Base-by-base conservation (phyloP, 2,113 vertebrate genomes). In the Hippocampus zosterae region DNA sequence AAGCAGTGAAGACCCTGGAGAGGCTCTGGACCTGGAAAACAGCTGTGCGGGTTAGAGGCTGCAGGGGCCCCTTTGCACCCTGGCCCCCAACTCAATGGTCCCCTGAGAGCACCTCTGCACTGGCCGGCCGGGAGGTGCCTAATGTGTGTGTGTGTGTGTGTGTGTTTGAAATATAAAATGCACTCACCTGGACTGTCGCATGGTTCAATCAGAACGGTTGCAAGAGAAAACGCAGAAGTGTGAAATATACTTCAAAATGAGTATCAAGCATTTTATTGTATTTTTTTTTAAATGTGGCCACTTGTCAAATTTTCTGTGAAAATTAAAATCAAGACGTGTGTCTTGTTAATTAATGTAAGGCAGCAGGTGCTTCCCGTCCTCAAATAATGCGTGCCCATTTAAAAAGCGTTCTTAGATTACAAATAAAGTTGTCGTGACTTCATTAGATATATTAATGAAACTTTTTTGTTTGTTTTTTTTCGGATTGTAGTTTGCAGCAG, bases 1-100 rank as follows among this genome's bases (percentile, higher is more conserved):
- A 83, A 89, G 33, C 89, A 74, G 77, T 71, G 85, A 84, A 85
- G 82, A 81, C 84, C 89, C 89, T 90, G 88, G 81, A 85, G 82
- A 89, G 85, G 72, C 80, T 89, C 89, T 76, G 69, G 85, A 88
- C 88, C 91, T 92, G 90, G 86, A 71, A 82, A 90, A 88, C 91
- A 92, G 92, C 92, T 92, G 92, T 90, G 88, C 18, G 25, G 89
- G 85, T 88, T 89, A 81, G 80, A 81, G 86, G 88, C 84, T 88
- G 78, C 67, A 33, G 68, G 69, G 77, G 68, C 75, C 85, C 83
- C 74, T 71, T 71, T 71, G 60, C 69, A 70, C 72, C 62, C 66
- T 75, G 16, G 5, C 27, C 57, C 57, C 57, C 55, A 9, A 4
- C 23, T 25, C 57, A 57, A 12, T 21, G 5, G 61, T 78, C 79